phyloP scores from a whole-genome alignment of 2,113 vertebrate species.

The Anser brachyrhynchus region DNA sequence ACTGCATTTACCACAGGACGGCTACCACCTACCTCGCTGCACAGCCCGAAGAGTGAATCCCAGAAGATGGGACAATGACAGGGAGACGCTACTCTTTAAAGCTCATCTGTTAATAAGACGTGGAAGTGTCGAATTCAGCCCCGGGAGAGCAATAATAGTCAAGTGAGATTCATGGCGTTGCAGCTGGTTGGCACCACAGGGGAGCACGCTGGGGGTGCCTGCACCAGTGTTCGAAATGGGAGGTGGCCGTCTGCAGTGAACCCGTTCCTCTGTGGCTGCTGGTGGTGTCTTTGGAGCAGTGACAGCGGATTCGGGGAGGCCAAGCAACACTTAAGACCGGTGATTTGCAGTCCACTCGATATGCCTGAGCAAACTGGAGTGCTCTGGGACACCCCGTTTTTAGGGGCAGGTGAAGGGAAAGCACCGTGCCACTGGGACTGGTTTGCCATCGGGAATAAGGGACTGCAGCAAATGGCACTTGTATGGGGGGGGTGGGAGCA shows the following conservation, averaged over 20 bases:
- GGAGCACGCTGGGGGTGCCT: neutral
- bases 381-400: neutral
- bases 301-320: neutral
- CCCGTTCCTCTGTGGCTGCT: fast-evolving
- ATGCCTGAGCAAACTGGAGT: neutral
- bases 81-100: neutral
- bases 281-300: neutral
- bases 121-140: neutral
- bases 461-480: neutral
- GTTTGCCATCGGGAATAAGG: neutral
- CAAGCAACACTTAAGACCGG: neutral
- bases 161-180: neutral
- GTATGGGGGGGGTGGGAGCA: neutral
- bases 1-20: neutral
- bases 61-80: neutral
- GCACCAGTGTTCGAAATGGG: fast-evolving
- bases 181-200: neutral
- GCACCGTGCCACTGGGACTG: no score
- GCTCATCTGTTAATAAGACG: neutral
- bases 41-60: neutral
- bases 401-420: neutral
- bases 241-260: fast-evolving
- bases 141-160: neutral
- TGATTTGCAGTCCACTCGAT: neutral
- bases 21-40: neutral